Evolutionary conservation across 2,113 vertebrate species (phyloP).

Genomic region (Charadrius vociferus): DNA sequence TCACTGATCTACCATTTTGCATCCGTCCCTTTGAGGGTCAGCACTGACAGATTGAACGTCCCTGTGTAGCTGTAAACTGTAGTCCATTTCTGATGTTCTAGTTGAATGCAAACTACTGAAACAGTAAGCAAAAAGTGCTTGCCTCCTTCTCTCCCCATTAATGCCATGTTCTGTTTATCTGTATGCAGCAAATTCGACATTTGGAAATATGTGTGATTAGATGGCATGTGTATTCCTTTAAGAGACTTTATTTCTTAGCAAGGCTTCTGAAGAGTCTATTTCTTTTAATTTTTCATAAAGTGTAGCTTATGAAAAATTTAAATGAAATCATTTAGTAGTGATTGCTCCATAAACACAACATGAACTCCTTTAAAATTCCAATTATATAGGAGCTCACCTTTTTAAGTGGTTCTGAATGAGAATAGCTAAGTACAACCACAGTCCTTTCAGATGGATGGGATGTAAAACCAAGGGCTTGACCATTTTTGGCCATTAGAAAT

Average conservation of each 20-base stretch:
- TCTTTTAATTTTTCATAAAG: conserved; percentile 73
- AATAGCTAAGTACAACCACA: neutral
- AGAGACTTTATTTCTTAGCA: conserved; percentile 39
- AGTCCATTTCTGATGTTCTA: neutral
- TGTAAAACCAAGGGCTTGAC: neutral
- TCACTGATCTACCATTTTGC: fast-evolving
- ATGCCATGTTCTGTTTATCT: neutral
- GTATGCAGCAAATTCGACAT: neutral
- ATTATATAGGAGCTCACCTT: conserved; percentile 63
- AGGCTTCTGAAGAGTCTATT: conserved; percentile 58
- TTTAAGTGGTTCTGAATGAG: conserved; percentile 44
- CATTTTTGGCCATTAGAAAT: neutral
- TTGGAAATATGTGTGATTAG: neutral
- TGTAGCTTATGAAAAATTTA: conserved; percentile 70
- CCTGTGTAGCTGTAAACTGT: neutral
- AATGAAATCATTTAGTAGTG: conserved; percentile 72
- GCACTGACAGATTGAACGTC: neutral
- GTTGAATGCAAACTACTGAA: neutral
- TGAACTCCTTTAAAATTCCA: conserved; percentile 68
- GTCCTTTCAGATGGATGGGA: neutral
- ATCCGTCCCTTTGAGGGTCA: fast-evolving
- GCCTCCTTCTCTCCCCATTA: neutral
- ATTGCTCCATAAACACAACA: conserved; percentile 70
- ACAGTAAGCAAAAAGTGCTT: neutral
- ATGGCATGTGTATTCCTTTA: conserved; percentile 27